Evolutionary conservation across 2,797 vertebrate genomes (phyloP).

Genomic region (Bufotes viridis): DNA sequence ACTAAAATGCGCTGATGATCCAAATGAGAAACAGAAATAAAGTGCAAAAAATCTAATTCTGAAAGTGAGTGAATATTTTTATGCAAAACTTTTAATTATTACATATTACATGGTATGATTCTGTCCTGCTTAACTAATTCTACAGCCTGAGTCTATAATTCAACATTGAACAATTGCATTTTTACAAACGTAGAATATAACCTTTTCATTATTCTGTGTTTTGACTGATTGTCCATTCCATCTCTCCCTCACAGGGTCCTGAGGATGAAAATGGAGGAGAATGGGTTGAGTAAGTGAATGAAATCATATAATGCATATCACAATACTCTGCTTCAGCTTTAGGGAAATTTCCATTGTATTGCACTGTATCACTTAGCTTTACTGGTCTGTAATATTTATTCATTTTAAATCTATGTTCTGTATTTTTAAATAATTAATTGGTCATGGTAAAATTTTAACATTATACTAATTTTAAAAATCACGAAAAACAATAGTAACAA

Average conservation of each 20-base stretch:
- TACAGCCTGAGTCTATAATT: slow-evolving; percentile 22
- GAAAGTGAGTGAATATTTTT: background rate
- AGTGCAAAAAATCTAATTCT: background rate
- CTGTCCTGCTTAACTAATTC: slow-evolving; percentile 4
- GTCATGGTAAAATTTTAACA: background rate
- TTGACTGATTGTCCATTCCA: slow-evolving; percentile 55
- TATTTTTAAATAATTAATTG: background rate
- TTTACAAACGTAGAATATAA: slow-evolving; percentile 68
- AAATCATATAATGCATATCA: slow-evolving; percentile 38
- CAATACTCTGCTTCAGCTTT: background rate
- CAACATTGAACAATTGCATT: slow-evolving; percentile 39
- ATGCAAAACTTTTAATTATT: background rate
- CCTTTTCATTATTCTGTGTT: slow-evolving; percentile 67
- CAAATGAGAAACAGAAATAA: background rate
- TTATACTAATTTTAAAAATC: background rate
- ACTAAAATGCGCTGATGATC: background rate
- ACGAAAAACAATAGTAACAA: background rate
- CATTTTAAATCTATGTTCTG: background rate
- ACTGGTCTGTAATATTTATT: background rate
- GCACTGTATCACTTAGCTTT: background rate
- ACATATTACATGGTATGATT: background rate
- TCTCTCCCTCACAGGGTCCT: slow-evolving; percentile 54
- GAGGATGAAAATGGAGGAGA: slow-evolving; percentile 58
- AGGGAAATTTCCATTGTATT: background rate
- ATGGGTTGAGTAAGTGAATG: slow-evolving; percentile 52